A percentile compares a stretch with the other conserved stretches of the same genome.
phyloP scores from a whole-genome alignment of 2,797 vertebrate genomes.

The Thripadectes ignobilis region DNA sequence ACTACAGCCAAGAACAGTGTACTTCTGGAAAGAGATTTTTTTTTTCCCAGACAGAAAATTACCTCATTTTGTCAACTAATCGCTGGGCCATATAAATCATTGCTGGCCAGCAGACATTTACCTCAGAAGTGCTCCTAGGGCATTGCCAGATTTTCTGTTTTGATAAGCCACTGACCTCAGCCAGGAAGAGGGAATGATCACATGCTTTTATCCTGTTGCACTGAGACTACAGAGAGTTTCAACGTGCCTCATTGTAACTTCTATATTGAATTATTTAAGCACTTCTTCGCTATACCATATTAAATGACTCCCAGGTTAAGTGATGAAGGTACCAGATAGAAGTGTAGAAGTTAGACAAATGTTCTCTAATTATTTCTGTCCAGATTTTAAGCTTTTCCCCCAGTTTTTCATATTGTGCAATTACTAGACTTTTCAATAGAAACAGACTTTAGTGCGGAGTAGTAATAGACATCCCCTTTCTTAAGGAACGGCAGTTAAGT shows the following conservation, averaged over 20 bases:
- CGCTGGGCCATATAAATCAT: neutral
- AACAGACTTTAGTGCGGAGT: neutral
- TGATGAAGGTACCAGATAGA: neutral
- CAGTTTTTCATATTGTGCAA: neutral
- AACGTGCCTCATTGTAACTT: neutral
- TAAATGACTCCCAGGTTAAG: accelerated
- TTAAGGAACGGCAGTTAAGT: neutral
- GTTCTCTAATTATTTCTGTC: neutral
- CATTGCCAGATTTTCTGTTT: neutral
- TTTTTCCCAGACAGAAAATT: neutral
- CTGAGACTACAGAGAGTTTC: neutral
- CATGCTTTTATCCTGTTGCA: neutral
- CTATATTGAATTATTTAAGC: neutral
- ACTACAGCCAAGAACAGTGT: neutral
- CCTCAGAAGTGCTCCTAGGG: neutral
- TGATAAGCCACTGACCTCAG: neutral
- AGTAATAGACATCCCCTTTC: neutral
- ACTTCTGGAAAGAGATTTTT: neutral
- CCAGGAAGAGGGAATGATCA: neutral
- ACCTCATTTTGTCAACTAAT: neutral
- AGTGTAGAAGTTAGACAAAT: neutral
- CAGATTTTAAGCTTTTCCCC: neutral
- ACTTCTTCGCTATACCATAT: neutral
- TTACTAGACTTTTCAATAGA: neutral
- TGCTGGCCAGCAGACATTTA: neutral